Base-by-base conservation (phyloP, 2,113 vertebrate species). In the Equus przewalskii region DNA sequence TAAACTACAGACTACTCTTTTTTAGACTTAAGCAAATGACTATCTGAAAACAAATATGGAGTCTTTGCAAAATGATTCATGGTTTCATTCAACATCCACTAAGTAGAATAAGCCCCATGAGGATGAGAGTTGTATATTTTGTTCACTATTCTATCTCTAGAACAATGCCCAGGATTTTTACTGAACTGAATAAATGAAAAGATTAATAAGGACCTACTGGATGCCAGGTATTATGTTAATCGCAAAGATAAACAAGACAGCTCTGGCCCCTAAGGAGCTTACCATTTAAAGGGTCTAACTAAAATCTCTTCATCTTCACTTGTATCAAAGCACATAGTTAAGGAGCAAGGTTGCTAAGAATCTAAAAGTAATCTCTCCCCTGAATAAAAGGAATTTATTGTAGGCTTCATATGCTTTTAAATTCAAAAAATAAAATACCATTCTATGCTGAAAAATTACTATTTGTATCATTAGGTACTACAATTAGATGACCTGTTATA, bases 381-480 rank as follows among this genome's bases (percentile, higher is more conserved):
- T 60, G 19, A n/a, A 93, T 58, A 62, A 85, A 95, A 41, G 24
- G n/a, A 76, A 64, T 90, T 86, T 81, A 89, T 22, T 86, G 91
- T 91, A 95, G 70, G 24, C 26, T 93, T 80, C 12, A 62, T 51
- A 79, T 87, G 22, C 22, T 82, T 70, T 94, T 78, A 83, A 82
- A 79, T 62, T 46, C 26, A 88, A 67, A 89, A 85, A 11, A 84
- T n/a, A 67, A 89, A 94, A 2, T 76, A 80, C 49, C 30, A 85
- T 84, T 67, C 54, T 78, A 89, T 36, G 64, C 56, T 85, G 73
- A 89, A 86, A 94, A 85, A 70, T 83, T 80, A 76, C 33, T 90
- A 76, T 84, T 81, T 87, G 9, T 58, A 94, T 75, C 46, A 82
- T 70, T 87, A 89, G 41, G 86, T 88, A 89, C 58, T 62, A 91